Percentiles rank a stretch among this genome's conserved stretches.
These are phyloP conservation scores for Carposina sasakii DNA, from an alignment of 1,140 invertebrate species.

Conservation along the genomic window DNA sequence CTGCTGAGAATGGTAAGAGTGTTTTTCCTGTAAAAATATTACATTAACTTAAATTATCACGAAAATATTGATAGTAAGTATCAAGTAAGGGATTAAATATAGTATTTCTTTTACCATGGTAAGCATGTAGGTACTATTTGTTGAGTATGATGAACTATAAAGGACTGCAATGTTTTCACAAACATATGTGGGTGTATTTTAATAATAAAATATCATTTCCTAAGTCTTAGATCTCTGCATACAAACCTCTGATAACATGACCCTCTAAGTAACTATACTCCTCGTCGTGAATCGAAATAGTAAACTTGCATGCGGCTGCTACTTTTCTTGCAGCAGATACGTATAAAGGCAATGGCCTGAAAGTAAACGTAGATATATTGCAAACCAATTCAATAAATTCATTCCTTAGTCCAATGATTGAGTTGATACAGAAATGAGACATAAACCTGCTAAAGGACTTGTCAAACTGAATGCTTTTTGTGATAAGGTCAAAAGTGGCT, in stretches of 20 bases:
- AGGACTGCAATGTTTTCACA: too few relatives aligned
- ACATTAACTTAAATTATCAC: neutral
- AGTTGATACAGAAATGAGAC: too few relatives aligned
- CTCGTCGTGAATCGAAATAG: slow-evolving; percentile 30
- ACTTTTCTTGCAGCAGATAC: slow-evolving; percentile 16
- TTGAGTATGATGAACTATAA: too few relatives aligned
- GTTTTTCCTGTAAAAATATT: slow-evolving; percentile 26
- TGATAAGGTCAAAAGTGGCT: too few relatives aligned
- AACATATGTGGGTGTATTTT: neutral
- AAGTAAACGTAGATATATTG: too few relatives aligned
- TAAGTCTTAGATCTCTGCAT: neutral
- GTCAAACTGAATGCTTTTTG: too few relatives aligned
- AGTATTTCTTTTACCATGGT: neutral
- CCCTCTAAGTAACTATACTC: slow-evolving; percentile 32
- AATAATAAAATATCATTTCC: neutral
- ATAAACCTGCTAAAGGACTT: too few relatives aligned
- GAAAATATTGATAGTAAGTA: neutral
- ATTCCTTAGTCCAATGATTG: too few relatives aligned
- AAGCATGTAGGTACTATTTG: too few relatives aligned
- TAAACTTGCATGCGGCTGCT: slow-evolving; percentile 24
- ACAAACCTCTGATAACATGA: slow-evolving; percentile 35
- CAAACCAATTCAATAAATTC: too few relatives aligned
- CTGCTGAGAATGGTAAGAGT: slow-evolving; percentile 33
- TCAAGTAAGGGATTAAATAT: neutral
- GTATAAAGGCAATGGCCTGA: slow-evolving; percentile 27